Evolutionary conservation across 2,113 vertebrate species (phyloP), one percentile per base, ranked within the genome.

Genomic region (Pachycephala philippinensis): DNA sequence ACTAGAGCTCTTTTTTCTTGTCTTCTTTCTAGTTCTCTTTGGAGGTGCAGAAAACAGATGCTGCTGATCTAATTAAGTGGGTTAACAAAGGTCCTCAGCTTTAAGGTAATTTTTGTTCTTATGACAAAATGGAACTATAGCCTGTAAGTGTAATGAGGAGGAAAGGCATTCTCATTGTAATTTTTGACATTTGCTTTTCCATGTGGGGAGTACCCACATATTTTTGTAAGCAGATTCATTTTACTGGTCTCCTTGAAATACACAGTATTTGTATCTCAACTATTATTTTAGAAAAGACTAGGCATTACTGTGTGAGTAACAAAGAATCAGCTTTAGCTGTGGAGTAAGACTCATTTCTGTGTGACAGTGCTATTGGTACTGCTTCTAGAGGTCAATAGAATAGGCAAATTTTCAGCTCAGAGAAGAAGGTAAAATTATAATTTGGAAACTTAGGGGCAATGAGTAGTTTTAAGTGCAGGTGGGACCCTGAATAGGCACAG

Each of bases 161-260:
- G 11, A 56, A 84, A 44, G 12, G 3, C 9, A 31, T 56, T 71
- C 5, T 33, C 28, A 1, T 1, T 60, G 3, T 45, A 80, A 50
- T n/a, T 75, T 72, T 37, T n/a, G 6, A 11, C 4, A 6, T 39
- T 78, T 52, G 15, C 5, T 70, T 89, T 89, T 42, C 26, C 28
- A 33, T 64, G 16, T 37, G 15, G 23, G 27, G 2, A 75, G 0
- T 4, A 42, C 5, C 7, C 5, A 52, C 10, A 31, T 0, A 33
- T 53, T 89, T 66, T 54, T 60, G 6, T 45, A 53, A 89, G 4
- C 16, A 37, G 6, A 78, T 66, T 75, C 56, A 31, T 89, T 91
- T 87, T 82, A 47, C 4, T 40, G 6, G 5, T 66, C 27, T 90
- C 7, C n/a, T 89, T 78, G 39, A 89, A 78, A 74, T 27, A 23